These are phyloP conservation scores for Vultur gryphus DNA, from an alignment of 2,797 vertebrate genomes.

Conservation along the genomic window DNA sequence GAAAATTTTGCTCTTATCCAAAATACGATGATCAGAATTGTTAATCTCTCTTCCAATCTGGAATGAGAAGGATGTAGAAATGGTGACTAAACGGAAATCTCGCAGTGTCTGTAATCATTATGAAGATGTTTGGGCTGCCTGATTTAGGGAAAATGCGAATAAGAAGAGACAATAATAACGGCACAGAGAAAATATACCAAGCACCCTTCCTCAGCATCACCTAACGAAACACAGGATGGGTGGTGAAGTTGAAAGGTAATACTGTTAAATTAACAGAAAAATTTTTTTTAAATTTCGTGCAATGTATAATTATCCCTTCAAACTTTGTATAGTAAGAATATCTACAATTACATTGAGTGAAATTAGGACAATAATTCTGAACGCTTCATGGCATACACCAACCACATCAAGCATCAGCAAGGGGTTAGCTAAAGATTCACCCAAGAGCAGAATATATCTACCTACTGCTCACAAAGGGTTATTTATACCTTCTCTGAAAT, in stretches of 20 bases:
- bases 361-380: conserved; percentile 14
- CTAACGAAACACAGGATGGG: background rate
- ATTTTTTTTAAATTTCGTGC: background rate
- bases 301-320: background rate
- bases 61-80: background rate
- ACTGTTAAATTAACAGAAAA: background rate
- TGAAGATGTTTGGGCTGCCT: background rate
- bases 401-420: background rate
- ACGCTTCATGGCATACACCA: background rate
- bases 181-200: background rate
- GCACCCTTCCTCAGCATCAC: background rate
- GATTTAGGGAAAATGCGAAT: background rate
- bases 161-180: background rate
- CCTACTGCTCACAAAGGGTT: background rate
- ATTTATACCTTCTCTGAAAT: background rate
- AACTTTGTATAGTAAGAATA: background rate
- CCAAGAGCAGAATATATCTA: background rate
- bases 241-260: background rate
- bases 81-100: background rate
- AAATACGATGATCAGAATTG: background rate
- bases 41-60: background rate
- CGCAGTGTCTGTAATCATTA: background rate
- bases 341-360: background rate
- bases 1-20: background rate
- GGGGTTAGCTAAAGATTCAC: background rate